Percentiles rank a stretch among this genome's conserved stretches.
phyloP scores from a whole-genome alignment of 1,140 invertebrate species.

The Panagrolaimus sp. region DNA sequence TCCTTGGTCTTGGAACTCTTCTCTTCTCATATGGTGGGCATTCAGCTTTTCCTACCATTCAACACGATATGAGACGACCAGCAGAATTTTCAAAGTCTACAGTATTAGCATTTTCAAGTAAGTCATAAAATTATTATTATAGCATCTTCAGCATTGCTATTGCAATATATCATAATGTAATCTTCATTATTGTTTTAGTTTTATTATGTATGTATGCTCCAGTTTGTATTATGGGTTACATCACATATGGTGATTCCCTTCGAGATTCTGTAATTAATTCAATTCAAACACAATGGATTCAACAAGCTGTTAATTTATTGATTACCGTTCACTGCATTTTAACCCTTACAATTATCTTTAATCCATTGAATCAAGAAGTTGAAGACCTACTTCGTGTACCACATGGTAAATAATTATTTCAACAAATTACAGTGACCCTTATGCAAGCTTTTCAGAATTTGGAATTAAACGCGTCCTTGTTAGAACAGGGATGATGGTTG shows the following conservation, averaged over 20 bases:
- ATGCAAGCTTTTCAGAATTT: conserved; percentile 62
- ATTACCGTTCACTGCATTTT: conserved; percentile 55
- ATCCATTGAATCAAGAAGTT: conserved; percentile 54
- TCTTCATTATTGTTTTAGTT: conserved; percentile 38
- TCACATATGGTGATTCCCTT: conserved; percentile 53
- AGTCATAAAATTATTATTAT: conserved; percentile 22
- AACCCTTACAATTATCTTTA: conserved; percentile 54
- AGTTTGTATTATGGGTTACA: conserved; percentile 46
- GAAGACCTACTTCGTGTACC: conserved; percentile 54
- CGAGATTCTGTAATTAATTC: conserved; percentile 54
- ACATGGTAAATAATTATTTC: conserved; percentile 30
- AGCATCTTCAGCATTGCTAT: too few relatives aligned
- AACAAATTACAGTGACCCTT: not conserved
- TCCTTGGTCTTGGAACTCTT: conserved; percentile 60
- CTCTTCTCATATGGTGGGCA: conserved; percentile 61
- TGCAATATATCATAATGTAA: too few relatives aligned
- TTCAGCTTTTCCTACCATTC: conserved; percentile 62
- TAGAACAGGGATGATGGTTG: conserved; percentile 68
- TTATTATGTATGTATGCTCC: conserved; percentile 51
- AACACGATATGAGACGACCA: conserved; percentile 61
- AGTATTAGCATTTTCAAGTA: conserved; percentile 59
- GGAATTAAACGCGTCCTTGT: conserved; percentile 67
- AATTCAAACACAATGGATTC: conserved; percentile 49
- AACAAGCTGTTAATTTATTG: conserved; percentile 52
- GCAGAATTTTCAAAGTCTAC: conserved; percentile 59